Conservation (phyloP, 2,797 vertebrate species). For the Uromys caudimaculatus region DNA sequence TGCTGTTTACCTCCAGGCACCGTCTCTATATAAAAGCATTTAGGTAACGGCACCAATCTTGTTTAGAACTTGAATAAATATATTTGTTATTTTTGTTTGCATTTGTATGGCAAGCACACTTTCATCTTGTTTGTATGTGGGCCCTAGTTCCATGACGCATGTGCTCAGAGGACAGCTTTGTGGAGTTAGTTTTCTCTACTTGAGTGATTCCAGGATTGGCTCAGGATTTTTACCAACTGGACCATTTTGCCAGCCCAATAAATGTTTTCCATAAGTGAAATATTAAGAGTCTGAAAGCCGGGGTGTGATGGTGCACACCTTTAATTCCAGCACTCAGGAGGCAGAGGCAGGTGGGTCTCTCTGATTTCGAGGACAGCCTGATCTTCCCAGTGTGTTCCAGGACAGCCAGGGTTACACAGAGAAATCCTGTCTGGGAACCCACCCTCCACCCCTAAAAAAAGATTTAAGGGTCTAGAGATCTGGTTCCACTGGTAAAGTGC, state of each 20-base stretch:
- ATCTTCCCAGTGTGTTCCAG: not conserved
- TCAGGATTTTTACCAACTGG: not conserved
- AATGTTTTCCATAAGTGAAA: not conserved
- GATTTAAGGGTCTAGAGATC: not conserved
- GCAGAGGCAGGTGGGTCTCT: not conserved
- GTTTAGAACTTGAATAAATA: not conserved
- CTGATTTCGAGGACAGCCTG: not conserved
- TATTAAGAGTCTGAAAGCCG: not conserved
- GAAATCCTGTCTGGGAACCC: not conserved
- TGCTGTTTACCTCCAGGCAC: constrained; percentile 15
- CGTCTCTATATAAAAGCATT: not conserved
- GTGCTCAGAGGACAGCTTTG: not conserved
- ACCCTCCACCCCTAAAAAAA: not conserved
- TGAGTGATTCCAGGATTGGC: not conserved
- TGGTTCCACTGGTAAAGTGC: not conserved
- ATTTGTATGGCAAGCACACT: not conserved
- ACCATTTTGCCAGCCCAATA: not conserved
- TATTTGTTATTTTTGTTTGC: not conserved
- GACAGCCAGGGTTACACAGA: not conserved
- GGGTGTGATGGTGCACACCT: not conserved
- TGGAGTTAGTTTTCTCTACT: not conserved
- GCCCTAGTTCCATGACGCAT: not conserved
- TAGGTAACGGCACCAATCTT: not conserved
- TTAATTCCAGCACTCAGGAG: not conserved
- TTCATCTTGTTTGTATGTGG: not conserved